Evolutionary conservation across 1,140 invertebrate species (phyloP).

Genomic region (Procambarus virginalis): DNA sequence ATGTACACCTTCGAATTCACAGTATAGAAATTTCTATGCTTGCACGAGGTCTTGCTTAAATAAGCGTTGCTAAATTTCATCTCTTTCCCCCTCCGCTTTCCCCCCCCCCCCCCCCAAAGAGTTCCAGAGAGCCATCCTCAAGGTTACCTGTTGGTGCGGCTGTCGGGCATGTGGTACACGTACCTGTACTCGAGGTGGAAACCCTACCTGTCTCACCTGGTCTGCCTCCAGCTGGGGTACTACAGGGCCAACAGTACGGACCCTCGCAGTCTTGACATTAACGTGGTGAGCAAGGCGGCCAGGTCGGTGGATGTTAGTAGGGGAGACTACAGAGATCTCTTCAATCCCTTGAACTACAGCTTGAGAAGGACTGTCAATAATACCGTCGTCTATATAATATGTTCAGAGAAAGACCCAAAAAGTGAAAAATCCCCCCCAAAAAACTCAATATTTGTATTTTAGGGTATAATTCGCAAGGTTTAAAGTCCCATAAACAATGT

Average conservation of each 20-base stretch:
- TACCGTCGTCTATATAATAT: background rate
- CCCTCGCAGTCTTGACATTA: background rate
- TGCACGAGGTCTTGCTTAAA: no score
- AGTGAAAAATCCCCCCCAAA: no score
- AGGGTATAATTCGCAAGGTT: no score
- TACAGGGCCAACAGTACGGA: background rate
- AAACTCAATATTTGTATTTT: no score
- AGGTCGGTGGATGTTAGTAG: background rate
- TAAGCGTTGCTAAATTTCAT: background rate
- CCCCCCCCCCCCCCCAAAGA: background rate
- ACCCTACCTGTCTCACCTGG: slow-evolving; percentile 33
- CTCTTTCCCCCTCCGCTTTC: background rate
- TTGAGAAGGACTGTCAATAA: background rate
- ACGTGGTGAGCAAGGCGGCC: background rate
- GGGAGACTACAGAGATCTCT: background rate
- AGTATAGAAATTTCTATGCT: no score
- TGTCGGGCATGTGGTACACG: slow-evolving; percentile 29
- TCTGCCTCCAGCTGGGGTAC: slow-evolving; percentile 29
- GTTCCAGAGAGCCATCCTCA: background rate
- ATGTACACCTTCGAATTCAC: no score
- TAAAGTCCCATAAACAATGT: no score
- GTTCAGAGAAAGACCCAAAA: background rate
- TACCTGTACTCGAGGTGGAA: slow-evolving; percentile 32
- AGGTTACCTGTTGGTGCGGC: slow-evolving; percentile 27
- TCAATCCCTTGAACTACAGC: background rate